Base-by-base conservation (phyloP, 2,888 invertebrate species). In the Drosophila phalerata region DNA sequence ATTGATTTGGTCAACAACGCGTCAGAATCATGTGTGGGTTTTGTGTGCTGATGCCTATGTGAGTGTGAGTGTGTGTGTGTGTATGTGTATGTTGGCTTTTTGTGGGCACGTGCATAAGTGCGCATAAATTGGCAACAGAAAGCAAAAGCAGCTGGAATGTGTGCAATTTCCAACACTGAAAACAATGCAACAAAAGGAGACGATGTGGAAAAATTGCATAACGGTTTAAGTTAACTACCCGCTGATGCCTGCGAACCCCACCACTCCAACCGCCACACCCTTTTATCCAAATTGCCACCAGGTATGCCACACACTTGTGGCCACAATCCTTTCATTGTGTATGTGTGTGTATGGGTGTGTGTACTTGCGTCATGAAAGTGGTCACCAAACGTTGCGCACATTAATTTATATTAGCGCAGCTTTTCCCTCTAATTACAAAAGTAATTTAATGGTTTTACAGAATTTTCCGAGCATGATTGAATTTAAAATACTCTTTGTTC, bases 1-100 rank as follows among this genome's bases (percentile, higher is more conserved):
- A 85, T 86, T 85, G 88, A 86, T 86, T 85, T 79, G 71, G 67
- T 74, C 85, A 86, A 84, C 79, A 81, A 67, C 56, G 74, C 69
- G 69, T 56, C 68, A 65, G 73, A 69, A 73, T 60, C 70, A 68
- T 56, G 47, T 64, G 37, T 25, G 28, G 17, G 40, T 10, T 17
- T 40, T 42, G 40, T 17, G 11, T 11, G 11, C 9, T 19, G 11
- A 17, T 42, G 42, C 17, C 17, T 4, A 2, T 15, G 8, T 15
- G 40, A 25, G 25, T 25, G 25, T 25, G 25, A 25, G 5, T 25
- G 34, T 30, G 30, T 30, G 30, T 48, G 6, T 60, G 28, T 40
- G 28, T 28, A 25, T 37, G 32, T 25, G 42, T 70, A 17, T 57
- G 30, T 9, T 25, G 15, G 42, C 15, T 13, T n/a, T 47, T 49